Conservation (phyloP, 2,797 vertebrate species). For the Chrosomus eos region DNA sequence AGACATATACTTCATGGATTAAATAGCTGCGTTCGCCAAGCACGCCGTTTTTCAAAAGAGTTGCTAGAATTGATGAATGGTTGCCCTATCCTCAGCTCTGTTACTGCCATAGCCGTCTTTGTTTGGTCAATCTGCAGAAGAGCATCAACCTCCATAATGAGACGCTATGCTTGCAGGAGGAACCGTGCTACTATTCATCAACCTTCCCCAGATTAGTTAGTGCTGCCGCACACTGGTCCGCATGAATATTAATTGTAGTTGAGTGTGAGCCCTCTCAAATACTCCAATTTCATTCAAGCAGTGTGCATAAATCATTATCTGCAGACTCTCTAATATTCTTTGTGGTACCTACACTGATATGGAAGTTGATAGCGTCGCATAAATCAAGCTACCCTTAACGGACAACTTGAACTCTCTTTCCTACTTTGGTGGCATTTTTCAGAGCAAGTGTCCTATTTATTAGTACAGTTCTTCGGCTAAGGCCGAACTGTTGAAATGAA, state of each 20-base stretch:
- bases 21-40: conserved; percentile 22
- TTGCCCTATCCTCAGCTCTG: conserved; percentile 43
- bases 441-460: conserved; percentile 38
- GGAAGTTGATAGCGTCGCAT: conserved; percentile 54
- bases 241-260: conserved; percentile 70
- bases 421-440: conserved; percentile 47
- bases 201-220: conserved; percentile 64
- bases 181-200: conserved; percentile 75
- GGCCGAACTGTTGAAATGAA: background rate
- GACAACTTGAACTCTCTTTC: conserved; percentile 38
- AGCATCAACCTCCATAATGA: conserved; percentile 71
- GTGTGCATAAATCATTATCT: conserved; percentile 69
- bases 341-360: conserved; percentile 53
- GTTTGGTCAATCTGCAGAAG: conserved; percentile 56
- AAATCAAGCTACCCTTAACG: conserved; percentile 54
- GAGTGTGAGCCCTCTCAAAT: conserved; percentile 50
- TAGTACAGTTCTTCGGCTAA: background rate
- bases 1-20: conserved; percentile 3
- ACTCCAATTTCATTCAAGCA: conserved; percentile 62
- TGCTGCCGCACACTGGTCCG: conserved; percentile 44
- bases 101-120: conserved; percentile 50
- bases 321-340: conserved; percentile 59
- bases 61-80: conserved; percentile 55
- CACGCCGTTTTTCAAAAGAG: conserved; percentile 36
- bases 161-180: conserved; percentile 60